phyloP scores from a whole-genome alignment of 2,888 invertebrate species.

The Drosophila imparisetae region DNA sequence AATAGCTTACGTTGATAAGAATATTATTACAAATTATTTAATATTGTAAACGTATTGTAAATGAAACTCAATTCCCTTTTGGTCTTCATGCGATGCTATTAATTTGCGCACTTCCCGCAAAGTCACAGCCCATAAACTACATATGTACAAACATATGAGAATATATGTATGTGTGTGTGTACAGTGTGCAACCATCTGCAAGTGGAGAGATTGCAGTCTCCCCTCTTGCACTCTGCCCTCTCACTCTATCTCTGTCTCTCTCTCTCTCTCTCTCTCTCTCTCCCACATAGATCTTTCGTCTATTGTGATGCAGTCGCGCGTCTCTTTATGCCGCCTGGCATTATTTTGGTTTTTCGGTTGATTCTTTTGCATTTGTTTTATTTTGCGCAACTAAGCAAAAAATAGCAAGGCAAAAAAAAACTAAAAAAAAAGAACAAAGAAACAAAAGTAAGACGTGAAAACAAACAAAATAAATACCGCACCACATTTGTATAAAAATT shows the following conservation, averaged over 20 bases:
- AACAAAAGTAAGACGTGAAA: neutral
- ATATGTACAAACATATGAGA: neutral
- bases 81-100: neutral
- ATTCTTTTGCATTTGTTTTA: conserved; percentile 19
- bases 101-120: conserved; percentile 36
- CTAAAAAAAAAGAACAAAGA: neutral
- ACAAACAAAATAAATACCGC: conserved; percentile 31
- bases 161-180: neutral
- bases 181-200: conserved; percentile 7
- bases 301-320: conserved; percentile 36
- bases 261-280: neutral
- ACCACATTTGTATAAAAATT: conserved; percentile 64
- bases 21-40: neutral
- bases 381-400: conserved; percentile 57
- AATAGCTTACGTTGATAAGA: neutral
- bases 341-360: conserved; percentile 36
- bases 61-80: neutral
- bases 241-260: neutral
- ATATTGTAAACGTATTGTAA: neutral
- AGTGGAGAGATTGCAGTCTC: conserved; percentile 17
- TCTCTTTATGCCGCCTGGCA: conserved; percentile 46
- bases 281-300: conserved; percentile 5
- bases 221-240: neutral
- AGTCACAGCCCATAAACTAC: conserved; percentile 18
- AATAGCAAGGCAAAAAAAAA: conserved; percentile 16